Evolutionary conservation across 2,113 vertebrate genomes (phyloP).

Genomic region (Circaetus gallicus): DNA sequence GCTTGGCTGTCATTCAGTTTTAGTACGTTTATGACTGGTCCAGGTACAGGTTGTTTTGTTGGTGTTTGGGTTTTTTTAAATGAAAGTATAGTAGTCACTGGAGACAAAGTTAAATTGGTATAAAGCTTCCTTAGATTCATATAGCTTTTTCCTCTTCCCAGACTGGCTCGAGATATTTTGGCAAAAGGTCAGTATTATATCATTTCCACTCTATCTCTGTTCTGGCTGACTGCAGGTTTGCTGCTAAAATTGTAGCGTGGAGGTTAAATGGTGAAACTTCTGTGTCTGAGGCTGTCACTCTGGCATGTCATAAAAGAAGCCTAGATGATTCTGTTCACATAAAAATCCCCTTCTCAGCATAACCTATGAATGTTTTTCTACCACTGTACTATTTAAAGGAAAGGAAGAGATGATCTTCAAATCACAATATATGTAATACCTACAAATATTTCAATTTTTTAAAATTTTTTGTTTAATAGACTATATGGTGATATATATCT

Average conservation of each 20-base stretch:
- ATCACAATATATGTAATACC: not conserved
- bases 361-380: not conserved
- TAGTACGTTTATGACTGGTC: not conserved
- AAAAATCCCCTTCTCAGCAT: not conserved
- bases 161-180: not conserved
- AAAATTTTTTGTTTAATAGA: not conserved
- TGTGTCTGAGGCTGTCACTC: not conserved
- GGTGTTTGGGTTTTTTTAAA: not conserved
- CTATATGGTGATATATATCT: not conserved
- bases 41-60: not conserved
- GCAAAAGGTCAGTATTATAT: not conserved
- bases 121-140: not conserved
- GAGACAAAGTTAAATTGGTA: not conserved
- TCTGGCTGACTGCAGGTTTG: not conserved
- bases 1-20: not conserved
- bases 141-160: not conserved
- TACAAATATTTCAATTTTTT: not conserved
- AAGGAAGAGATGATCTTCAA: not conserved
- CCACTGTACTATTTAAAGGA: not conserved
- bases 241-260: not conserved
- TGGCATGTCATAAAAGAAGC: not conserved
- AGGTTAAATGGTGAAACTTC: not conserved
- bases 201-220: not conserved
- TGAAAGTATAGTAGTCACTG: not conserved
- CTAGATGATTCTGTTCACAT: not conserved